Conservation (phyloP, 2,888 invertebrate species). For the Pollenia amentaria region DNA sequence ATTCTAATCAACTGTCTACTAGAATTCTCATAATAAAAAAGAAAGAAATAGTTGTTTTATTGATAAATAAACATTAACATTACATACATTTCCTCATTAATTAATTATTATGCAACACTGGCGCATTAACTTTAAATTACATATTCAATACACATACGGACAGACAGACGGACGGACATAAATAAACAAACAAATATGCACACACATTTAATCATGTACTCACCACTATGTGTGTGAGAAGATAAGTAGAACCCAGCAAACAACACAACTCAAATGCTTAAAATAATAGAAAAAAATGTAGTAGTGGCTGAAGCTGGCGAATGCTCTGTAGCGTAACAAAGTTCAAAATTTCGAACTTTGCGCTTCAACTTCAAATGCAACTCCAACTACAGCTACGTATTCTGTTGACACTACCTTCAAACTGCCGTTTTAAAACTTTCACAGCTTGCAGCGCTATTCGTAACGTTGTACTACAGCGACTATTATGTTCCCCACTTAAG, state of each 20-base stretch:
- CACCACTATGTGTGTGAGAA: not conserved
- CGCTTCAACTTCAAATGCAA: too few species aligned
- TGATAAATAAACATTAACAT: slow-evolving; percentile 35
- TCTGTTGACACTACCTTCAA: too few species aligned
- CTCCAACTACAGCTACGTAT: too few species aligned
- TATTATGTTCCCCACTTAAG: too few species aligned
- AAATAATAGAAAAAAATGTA: too few species aligned
- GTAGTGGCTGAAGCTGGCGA: too few species aligned
- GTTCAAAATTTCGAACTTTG: too few species aligned
- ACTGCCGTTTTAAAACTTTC: too few species aligned
- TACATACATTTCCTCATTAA: slow-evolving; percentile 58
- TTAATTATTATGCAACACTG: slow-evolving; percentile 66
- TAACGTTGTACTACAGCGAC: too few species aligned
- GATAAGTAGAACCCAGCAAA: not conserved
- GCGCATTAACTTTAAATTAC: slow-evolving; percentile 54
- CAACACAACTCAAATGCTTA: too few species aligned
- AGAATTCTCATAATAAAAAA: slow-evolving; percentile 1
- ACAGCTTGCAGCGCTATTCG: too few species aligned
- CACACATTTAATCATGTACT: not conserved
- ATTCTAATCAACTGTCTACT: slow-evolving; percentile 11
- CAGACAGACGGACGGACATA: not conserved
- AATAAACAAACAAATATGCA: not conserved
- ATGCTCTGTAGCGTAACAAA: too few species aligned
- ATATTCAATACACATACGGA: slow-evolving; percentile 45
- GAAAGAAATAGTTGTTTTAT: slow-evolving; percentile 22